A percentile compares a stretch with the other conserved stretches of the same genome.
Conservation (phyloP, 2,113 vertebrate genomes). For the Xiphophorus maculatus region DNA sequence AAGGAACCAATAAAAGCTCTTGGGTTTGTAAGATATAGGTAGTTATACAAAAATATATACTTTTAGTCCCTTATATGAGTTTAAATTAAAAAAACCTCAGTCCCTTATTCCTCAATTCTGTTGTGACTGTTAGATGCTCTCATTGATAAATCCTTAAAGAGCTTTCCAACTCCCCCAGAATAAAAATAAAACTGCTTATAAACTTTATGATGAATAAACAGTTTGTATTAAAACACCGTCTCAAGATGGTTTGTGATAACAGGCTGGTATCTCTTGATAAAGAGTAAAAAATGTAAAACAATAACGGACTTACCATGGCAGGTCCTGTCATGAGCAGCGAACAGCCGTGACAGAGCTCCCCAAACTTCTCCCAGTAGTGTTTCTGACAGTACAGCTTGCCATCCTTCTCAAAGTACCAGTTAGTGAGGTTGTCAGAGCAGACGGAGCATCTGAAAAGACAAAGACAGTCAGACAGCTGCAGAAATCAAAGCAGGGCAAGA, state of each 20-base stretch:
- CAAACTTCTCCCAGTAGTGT: conserved; percentile 95
- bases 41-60: not conserved
- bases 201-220: not conserved
- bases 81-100: not conserved
- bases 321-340: conserved; percentile 96
- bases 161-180: not conserved
- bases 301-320: conserved; percentile 84
- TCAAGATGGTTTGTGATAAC: not conserved
- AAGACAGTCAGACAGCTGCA: conserved; percentile 11
- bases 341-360: conserved; percentile 94
- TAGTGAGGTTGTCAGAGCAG: conserved; percentile 90
- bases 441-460: conserved; percentile 87
- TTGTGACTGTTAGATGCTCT: not conserved
- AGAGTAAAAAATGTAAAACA: not conserved
- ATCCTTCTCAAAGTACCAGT: conserved; percentile 95
- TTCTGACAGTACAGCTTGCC: conserved; percentile 92
- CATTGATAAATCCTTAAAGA: not conserved
- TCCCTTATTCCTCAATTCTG: not conserved
- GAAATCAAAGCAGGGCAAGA: not conserved
- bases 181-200: not conserved
- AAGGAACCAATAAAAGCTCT: not conserved
- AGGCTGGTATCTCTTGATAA: not conserved
- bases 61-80: not conserved
- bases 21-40: not conserved
- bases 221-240: not conserved